These are phyloP conservation scores for Campylomormyrus numenius DNA, from an alignment of 2,113 vertebrate species.

Conservation along the genomic window DNA sequence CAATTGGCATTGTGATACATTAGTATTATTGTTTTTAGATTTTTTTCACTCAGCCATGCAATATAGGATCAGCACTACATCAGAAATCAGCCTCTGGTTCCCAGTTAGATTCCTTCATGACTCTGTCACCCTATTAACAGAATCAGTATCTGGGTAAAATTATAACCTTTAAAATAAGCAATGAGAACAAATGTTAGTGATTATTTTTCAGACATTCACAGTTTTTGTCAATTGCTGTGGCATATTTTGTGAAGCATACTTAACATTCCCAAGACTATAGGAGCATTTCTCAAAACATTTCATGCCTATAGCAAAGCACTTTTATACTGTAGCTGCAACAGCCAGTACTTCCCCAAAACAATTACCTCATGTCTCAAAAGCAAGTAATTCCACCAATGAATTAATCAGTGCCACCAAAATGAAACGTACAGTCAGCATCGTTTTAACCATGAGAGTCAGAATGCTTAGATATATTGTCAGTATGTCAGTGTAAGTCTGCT, in stretches of 20 bases:
- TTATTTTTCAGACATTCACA: constrained; percentile 34
- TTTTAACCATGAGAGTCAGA: no score
- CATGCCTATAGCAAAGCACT: no score
- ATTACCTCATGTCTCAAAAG: background rate
- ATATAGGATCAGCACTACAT: background rate
- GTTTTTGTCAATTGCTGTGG: background rate
- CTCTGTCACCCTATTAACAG: background rate
- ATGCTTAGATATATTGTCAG: no score
- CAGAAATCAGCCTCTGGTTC: background rate
- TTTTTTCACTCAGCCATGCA: background rate
- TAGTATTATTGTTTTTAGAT: background rate
- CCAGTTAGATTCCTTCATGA: background rate
- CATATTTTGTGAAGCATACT: no score
- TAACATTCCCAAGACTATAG: no score
- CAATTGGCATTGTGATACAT: background rate
- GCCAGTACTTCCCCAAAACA: no score
- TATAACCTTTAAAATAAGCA: background rate
- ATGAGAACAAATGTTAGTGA: constrained; percentile 35
- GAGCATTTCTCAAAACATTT: no score
- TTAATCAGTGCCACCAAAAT: no score
- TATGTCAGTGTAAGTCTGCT: no score
- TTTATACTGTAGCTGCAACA: no score
- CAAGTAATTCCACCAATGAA: background rate
- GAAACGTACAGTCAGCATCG: no score
- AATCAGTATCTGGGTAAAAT: background rate